Evolutionary conservation across 2,113 vertebrate genomes (phyloP).

Genomic region (Muntiacus muntjak): DNA sequence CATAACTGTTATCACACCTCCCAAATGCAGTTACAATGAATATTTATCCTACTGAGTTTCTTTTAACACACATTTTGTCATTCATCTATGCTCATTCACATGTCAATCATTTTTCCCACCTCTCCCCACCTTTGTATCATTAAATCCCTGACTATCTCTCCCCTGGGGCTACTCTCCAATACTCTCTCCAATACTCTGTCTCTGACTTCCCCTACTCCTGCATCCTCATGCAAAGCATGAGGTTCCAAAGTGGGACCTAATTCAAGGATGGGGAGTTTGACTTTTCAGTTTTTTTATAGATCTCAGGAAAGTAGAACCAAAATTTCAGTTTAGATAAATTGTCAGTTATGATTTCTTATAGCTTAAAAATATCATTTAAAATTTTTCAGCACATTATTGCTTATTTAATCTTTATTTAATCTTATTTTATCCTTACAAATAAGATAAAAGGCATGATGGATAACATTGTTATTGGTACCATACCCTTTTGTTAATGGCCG

Average conservation of each 20-base stretch:
- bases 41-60: not conserved
- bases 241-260: not conserved
- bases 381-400: not conserved
- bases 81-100: not conserved
- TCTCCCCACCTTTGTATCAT: not conserved
- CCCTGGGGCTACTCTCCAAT: not conserved
- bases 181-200: not conserved
- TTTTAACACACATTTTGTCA: not conserved
- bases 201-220: not conserved
- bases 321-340: not conserved
- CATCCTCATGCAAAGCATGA: not conserved
- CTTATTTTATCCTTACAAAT: slow-evolving; percentile 15
- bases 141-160: not conserved
- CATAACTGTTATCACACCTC: not conserved
- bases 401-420: not conserved
- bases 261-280: not conserved
- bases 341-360: not conserved
- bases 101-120: not conserved
- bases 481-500: not conserved
- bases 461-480: not conserved
- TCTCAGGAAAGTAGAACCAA: not conserved
- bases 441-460: not conserved
- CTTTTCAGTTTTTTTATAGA: slow-evolving; percentile 3
- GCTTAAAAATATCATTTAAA: slow-evolving; percentile 27
- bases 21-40: not conserved